Percentiles rank a stretch among this genome's conserved stretches.
Conservation (phyloP, 2,888 invertebrate genomes). For the Megaustenia siamemsis region DNA sequence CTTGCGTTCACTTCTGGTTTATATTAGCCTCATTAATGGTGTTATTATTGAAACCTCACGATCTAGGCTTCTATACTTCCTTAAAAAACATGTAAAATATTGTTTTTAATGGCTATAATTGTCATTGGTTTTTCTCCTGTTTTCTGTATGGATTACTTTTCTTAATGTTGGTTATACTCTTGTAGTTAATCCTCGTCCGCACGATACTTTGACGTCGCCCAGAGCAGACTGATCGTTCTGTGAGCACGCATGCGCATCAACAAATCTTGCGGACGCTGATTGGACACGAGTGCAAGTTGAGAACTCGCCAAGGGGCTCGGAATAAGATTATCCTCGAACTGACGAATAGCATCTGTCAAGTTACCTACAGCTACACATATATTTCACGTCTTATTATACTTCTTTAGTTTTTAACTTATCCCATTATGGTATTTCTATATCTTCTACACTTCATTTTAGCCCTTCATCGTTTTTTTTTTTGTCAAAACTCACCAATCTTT, state of each 20-base stretch:
- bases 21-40: background rate
- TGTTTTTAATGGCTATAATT: background rate
- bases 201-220: background rate
- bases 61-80: background rate
- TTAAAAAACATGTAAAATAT: background rate
- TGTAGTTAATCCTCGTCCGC: slow-evolving; percentile 11
- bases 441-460: no score
- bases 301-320: no score
- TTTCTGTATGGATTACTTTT: background rate
- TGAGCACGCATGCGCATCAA: slow-evolving; percentile 21
- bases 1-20: no score
- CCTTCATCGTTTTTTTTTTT: no score
- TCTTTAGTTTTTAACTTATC: no score
- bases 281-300: slow-evolving; percentile 4
- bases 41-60: background rate
- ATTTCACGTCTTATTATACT: no score
- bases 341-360: background rate
- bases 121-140: background rate
- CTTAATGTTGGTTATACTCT: background rate
- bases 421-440: no score
- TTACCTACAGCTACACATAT: no score
- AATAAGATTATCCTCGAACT: background rate
- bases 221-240: background rate
- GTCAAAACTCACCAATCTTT: no score
- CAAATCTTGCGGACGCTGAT: background rate